A percentile compares a stretch with the other conserved stretches of the same genome.
phyloP scores from a whole-genome alignment of 2,888 invertebrate species.

The Chloroclysta siterata region DNA sequence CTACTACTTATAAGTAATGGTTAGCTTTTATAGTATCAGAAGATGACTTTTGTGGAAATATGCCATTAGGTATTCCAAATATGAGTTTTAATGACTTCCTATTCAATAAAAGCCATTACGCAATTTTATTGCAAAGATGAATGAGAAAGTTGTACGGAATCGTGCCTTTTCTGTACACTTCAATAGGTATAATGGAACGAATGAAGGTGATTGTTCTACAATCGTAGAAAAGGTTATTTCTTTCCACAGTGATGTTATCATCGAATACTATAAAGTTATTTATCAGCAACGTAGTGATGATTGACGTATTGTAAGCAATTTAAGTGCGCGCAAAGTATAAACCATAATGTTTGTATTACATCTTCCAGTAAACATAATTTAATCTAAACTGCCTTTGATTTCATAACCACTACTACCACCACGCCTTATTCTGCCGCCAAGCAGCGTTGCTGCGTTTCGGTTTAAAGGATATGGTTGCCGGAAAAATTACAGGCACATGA shows the following conservation, averaged over 20 bases:
- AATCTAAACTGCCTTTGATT: too few relatives aligned
- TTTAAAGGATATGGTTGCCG: too few relatives aligned
- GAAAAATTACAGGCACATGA: too few relatives aligned
- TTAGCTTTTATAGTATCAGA: not conserved
- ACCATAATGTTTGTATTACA: too few relatives aligned
- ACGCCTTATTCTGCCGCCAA: too few relatives aligned
- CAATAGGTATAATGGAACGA: conserved; percentile 38
- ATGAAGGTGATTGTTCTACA: conserved; percentile 36
- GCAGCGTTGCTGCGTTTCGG: too few relatives aligned
- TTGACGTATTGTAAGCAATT: not conserved
- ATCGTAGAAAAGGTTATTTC: conserved; percentile 16
- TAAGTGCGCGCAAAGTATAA: too few relatives aligned
- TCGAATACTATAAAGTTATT: not conserved
- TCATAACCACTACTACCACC: too few relatives aligned
- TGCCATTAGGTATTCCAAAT: conserved; percentile 5
- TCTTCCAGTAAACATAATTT: too few relatives aligned
- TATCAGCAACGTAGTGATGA: not conserved
- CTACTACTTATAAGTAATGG: not conserved
- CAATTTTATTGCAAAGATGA: conserved; percentile 46
- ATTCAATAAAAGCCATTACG: conserved; percentile 32
- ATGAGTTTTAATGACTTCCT: conserved; percentile 15
- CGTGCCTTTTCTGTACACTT: conserved; percentile 39
- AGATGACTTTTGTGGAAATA: conserved; percentile 4
- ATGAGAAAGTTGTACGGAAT: conserved; percentile 51
- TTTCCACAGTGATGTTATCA: conserved; percentile 2